These are phyloP conservation scores for Drosophila putrida DNA, from an alignment of 2,888 invertebrate species.

Conservation along the genomic window DNA sequence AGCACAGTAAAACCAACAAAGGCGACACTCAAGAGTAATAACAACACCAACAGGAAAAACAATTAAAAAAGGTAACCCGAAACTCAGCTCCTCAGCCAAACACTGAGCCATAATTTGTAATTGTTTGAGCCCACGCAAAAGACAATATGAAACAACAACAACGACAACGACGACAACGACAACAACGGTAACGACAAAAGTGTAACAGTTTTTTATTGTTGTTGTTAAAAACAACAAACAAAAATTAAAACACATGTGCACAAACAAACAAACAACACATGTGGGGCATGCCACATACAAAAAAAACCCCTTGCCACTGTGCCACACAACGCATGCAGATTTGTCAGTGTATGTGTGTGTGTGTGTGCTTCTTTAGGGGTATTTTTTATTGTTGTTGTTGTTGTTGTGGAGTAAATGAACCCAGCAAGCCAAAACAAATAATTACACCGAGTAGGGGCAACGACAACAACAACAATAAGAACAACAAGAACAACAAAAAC, in stretches of 20 bases:
- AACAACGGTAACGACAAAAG: slow-evolving; percentile 39
- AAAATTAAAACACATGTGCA: slow-evolving; percentile 71
- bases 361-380: slow-evolving; percentile 54
- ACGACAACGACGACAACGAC: slow-evolving; percentile 24
- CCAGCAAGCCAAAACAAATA: slow-evolving; percentile 80
- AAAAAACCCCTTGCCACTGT: slow-evolving; percentile 62
- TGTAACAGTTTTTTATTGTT: slow-evolving; percentile 61
- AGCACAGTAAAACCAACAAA: slow-evolving; percentile 49
- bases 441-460: slow-evolving; percentile 58
- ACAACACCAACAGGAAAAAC: slow-evolving; percentile 52
- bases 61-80: slow-evolving; percentile 68
- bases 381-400: slow-evolving; percentile 40
- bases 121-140: slow-evolving; percentile 77
- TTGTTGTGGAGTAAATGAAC: slow-evolving; percentile 72
- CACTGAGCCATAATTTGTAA: slow-evolving; percentile 75
- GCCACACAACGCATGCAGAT: slow-evolving; percentile 42
- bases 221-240: slow-evolving; percentile 60
- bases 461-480: slow-evolving; percentile 21
- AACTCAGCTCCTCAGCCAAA: slow-evolving; percentile 26
- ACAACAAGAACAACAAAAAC: slow-evolving; percentile 29
- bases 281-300: slow-evolving; percentile 57
- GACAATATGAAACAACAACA: slow-evolving; percentile 54
- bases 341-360: slow-evolving; percentile 39
- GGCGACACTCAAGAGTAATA: slow-evolving; percentile 50
- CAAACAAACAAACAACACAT: slow-evolving; percentile 61